phyloP scores from a whole-genome alignment of 2,888 invertebrate species.

The Drosophila kanekoi region DNA sequence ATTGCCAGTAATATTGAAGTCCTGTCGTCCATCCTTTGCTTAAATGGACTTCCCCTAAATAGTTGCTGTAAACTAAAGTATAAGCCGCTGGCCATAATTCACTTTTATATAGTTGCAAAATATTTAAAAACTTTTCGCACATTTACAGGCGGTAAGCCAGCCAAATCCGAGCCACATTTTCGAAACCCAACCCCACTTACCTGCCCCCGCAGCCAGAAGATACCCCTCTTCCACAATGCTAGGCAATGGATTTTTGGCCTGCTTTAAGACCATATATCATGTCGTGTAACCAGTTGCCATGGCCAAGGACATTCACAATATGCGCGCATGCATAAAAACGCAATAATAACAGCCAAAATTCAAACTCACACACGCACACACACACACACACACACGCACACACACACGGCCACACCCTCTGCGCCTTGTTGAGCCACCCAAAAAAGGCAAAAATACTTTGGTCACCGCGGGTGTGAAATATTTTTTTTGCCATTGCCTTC shows the following conservation, averaged over 20 bases:
- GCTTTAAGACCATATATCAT: constrained; percentile 76
- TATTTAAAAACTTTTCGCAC: constrained; percentile 68
- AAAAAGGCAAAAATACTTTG: constrained; percentile 66
- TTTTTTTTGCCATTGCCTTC: constrained; percentile 40
- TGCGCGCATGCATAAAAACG: constrained; percentile 79
- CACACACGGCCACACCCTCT: constrained; percentile 5
- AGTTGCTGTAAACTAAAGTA: constrained; percentile 7
- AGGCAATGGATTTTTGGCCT: constrained; percentile 32
- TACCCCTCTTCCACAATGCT: too few relatives aligned
- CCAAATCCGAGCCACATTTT: constrained; percentile 35
- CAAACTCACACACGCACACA: constrained; percentile 13
- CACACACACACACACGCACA: background rate
- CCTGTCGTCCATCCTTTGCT: constrained; percentile 16
- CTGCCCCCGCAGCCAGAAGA: background rate
- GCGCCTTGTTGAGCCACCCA: constrained; percentile 3
- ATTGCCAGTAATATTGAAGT: too few relatives aligned
- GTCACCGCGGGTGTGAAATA: constrained; percentile 74
- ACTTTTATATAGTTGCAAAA: constrained; percentile 59
- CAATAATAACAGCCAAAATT: constrained; percentile 70
- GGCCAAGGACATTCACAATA: constrained; percentile 81
- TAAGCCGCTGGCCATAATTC: constrained; percentile 57
- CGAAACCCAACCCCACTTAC: constrained; percentile 17
- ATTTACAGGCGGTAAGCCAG: constrained; percentile 33
- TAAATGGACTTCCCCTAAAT: constrained; percentile 37
- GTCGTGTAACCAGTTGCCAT: constrained; percentile 58